Conservation (phyloP, 1,140 invertebrate species). For the Pseudomyrmex concolor region DNA sequence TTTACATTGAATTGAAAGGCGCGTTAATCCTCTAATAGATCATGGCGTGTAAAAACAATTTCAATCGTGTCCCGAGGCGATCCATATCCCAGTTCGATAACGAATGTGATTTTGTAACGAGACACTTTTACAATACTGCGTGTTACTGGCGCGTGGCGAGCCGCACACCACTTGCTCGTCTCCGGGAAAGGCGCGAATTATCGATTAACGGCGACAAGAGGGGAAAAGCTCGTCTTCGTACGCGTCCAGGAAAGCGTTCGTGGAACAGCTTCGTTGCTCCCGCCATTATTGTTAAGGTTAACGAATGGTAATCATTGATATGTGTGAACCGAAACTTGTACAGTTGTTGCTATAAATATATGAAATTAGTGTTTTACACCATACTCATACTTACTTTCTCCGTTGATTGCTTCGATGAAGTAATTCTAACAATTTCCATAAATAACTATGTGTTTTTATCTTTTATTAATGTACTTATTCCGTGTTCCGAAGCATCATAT, state of each 20-base stretch:
- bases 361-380: slow-evolving; percentile 85
- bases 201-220: slow-evolving; percentile 49
- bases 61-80: slow-evolving; percentile 51
- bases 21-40: slow-evolving; percentile 32
- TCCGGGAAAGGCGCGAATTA: slow-evolving; percentile 54
- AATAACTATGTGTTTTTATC: not conserved
- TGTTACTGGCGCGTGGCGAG: slow-evolving; percentile 53
- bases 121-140: slow-evolving; percentile 57
- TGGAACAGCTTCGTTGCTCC: slow-evolving; percentile 62
- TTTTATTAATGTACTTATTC: not conserved
- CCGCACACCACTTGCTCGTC: slow-evolving; percentile 25
- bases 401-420: slow-evolving; percentile 35
- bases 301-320: slow-evolving; percentile 78
- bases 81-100: slow-evolving; percentile 61
- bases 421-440: not conserved
- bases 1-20: not conserved
- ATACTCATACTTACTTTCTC: slow-evolving; percentile 70
- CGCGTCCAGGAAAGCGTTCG: slow-evolving; percentile 45
- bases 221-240: slow-evolving; percentile 50
- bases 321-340: slow-evolving; percentile 83
- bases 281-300: slow-evolving; percentile 70
- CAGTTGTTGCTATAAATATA: slow-evolving; percentile 86
- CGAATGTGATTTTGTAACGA: slow-evolving; percentile 62
- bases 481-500: not conserved
- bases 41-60: slow-evolving; percentile 30